Evolutionary conservation across 2,113 vertebrate genomes (phyloP), one percentile per base, ranked within the genome.

Genomic region (Embiotoca jacksoni): DNA sequence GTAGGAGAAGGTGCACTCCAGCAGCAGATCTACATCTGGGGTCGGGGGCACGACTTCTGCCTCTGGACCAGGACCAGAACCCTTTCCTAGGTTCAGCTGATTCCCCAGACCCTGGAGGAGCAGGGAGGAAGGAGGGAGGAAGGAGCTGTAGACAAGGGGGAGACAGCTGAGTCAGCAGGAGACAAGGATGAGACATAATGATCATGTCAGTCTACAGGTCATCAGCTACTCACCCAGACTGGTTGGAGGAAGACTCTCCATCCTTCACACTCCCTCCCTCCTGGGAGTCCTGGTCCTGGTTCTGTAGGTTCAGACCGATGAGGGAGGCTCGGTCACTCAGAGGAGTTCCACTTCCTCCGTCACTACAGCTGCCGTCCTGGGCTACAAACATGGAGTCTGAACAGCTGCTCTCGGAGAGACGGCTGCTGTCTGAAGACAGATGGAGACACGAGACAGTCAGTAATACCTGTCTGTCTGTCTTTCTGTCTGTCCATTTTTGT

Each of bases 1-100:
- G 73, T 95, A 95, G 16, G 94, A 93, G 73, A 95, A 95, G 56
- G 91, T 94, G 84, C 94, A 94, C 75, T 95, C 92, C 53, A 95
- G 86, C 32, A 95, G 88, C 31, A 94, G 82, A 72, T 95, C 95
- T 39, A 95, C 93, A 7, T 95, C 92, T 0, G 93, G 94, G 0
- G 91, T 94, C 0, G 54, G 76, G 0, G 80, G 78, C 13, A 80
- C 47, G 0, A 14, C 70, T 7, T 78, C 77, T 3, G 32, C 9
- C 3, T 73, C 81, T 16, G 75, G 6, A 7, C 39, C 32, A 46
- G 78, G 3, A 41, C 23, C 62, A 4, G 78, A 71, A 33, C 23
- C 36, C 15, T 66, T 55, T 10, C 47, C 71, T 32, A 14, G 72
- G 16, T 63, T 56, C 16, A 30, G 9, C 4, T 90, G 68, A 14